Conservation (phyloP, 2,797 vertebrate species). For the Alauda arvensis region DNA sequence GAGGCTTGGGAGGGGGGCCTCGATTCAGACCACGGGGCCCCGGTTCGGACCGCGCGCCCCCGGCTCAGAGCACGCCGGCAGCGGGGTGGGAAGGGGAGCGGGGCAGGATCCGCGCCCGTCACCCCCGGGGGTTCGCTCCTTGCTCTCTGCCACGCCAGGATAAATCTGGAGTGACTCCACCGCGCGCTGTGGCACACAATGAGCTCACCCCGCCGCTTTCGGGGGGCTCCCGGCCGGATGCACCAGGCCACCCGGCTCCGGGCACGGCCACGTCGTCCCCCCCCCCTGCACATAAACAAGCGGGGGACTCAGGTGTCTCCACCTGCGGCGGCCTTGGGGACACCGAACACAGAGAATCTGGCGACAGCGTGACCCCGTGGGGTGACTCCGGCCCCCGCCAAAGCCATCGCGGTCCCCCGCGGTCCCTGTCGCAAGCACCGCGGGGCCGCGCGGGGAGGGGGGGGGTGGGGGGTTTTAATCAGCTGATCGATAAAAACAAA, state of each 20-base stretch:
- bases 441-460: neutral
- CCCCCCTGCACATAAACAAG: neutral
- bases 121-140: conserved; percentile 22
- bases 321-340: neutral
- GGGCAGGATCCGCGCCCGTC: conserved; percentile 3
- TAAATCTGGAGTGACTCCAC: conserved; percentile 35
- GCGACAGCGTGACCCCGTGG: neutral
- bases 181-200: conserved; percentile 3
- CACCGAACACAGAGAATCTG: neutral
- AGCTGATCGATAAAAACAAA: conserved; percentile 54
- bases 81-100: neutral
- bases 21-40: neutral
- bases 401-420: neutral
- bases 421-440: neutral
- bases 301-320: neutral
- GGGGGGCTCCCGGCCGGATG: neutral
- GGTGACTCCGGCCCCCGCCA: neutral
- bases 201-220: conserved; percentile 26
- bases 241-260: neutral
- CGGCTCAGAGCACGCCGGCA: neutral
- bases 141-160: conserved; percentile 23
- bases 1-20: neutral
- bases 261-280: neutral
- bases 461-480: neutral
- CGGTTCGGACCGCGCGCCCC: neutral